Evolutionary conservation across 2,797 vertebrate species (phyloP).

Genomic region (Onychomys leucogaster): DNA sequence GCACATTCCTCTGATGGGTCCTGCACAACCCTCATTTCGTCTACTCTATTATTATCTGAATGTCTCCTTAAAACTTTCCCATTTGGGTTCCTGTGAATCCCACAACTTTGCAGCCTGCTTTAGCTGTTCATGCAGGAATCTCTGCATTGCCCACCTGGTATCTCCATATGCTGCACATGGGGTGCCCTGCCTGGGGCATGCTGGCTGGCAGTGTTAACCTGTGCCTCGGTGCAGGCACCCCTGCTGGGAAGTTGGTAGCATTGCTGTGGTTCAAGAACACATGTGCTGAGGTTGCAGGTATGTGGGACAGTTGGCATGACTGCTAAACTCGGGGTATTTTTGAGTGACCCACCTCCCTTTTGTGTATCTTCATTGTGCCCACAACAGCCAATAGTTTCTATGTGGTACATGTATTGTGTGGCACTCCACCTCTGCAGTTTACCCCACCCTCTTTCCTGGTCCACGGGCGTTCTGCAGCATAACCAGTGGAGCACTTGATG

Average conservation of each 20-base stretch:
- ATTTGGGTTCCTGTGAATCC: background rate
- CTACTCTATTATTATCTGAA: background rate
- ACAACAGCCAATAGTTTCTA: background rate
- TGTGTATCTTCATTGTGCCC: background rate
- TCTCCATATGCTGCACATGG: background rate
- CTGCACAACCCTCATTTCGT: background rate
- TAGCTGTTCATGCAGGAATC: too few relatives aligned
- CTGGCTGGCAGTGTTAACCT: too few relatives aligned
- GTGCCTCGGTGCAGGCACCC: accelerated
- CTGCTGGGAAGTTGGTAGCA: accelerated
- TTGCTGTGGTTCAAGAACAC: background rate
- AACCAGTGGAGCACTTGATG: background rate
- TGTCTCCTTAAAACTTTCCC: background rate
- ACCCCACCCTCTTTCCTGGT: accelerated
- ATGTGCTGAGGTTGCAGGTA: accelerated
- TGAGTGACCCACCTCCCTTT: too few relatives aligned
- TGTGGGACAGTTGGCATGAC: accelerated
- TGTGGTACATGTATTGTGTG: too few relatives aligned
- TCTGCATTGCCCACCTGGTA: accelerated
- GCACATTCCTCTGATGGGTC: background rate
- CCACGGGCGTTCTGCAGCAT: background rate
- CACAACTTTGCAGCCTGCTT: accelerated
- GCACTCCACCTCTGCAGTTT: background rate
- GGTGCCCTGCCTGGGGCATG: accelerated
- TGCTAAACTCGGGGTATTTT: accelerated